Base-by-base conservation (phyloP, 35 echinoderm and acorn worm species). In the Apostichopus californicus region DNA sequence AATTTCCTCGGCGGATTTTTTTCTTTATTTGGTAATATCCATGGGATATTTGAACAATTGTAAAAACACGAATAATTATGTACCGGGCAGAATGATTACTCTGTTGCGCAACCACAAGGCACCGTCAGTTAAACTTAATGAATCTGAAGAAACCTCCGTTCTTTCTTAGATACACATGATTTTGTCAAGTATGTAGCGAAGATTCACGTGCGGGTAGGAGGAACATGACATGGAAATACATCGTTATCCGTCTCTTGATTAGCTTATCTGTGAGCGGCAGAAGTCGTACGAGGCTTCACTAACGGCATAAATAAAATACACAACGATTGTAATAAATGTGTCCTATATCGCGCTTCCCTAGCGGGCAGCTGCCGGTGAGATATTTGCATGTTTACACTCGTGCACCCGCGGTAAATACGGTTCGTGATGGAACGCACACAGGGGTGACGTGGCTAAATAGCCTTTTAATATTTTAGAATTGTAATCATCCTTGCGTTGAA, bases 361-460 rank as follows among this genome's bases (percentile, higher is more conserved):
- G 78, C 78, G 78, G 78, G 78, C 78, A 81, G 78, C 78, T 81
- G 78, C 78, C 78, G 78, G 78, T 52, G 9, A 81, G 78, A 81
- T 81, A 46, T 81, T 81, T 81, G 78, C 78, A 81, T 81, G 78
- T 81, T 81, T 81, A 81, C 78, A 81, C 78, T 81, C 78, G 78
- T 81, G 78, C 78, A 81, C 78, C 78, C 78, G 78, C 78, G 78
- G 78, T 81, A 81, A 81, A 81, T 81, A 81, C 78, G 18, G 78
- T 81, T 81, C 78, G 78, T 81, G 78, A 81, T 81, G 78, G 78
- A 81, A 81, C 78, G 78, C 78, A 81, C 28, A 81, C 78, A 52
- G 78, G 78, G 78, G 11, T 81, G 78, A 81, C 78, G 26, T 81
- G 26, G 57, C 81, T 85, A 85, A 85, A 85, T 85, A 85, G 81